Percentiles rank a stretch among this genome's conserved stretches.
Conservation (phyloP, 1,140 invertebrate species). For the Eupristina koningsbergeri region DNA sequence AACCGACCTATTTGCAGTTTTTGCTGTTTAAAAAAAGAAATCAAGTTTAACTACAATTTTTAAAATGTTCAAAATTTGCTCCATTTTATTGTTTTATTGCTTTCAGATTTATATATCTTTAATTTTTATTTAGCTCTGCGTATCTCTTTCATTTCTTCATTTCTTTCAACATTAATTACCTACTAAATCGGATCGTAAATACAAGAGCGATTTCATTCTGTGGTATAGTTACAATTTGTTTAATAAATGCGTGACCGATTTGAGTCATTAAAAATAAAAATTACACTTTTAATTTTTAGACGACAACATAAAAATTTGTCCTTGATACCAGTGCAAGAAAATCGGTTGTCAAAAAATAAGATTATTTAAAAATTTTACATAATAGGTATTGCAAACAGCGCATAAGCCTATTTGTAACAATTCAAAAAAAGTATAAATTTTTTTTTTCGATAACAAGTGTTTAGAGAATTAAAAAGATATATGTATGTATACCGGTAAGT, state of each 20-base stretch:
- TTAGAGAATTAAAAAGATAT: no score
- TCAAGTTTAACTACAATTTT: no score
- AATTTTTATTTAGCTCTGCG: no score
- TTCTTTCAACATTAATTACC: neutral
- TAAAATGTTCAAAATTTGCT: neutral
- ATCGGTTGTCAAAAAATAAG: neutral
- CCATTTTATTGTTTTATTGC: neutral
- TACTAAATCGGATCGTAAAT: neutral
- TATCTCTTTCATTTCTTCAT: no score
- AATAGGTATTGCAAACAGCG: no score
- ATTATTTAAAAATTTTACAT: no score
- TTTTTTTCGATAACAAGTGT: no score
- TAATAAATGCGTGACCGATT: neutral
- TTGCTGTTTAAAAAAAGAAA: neutral
- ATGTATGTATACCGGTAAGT: no score
- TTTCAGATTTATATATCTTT: neutral
- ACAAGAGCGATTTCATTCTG: neutral
- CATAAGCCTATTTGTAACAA: no score
- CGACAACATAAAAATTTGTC: neutral
- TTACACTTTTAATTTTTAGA: neutral
- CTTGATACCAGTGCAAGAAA: neutral
- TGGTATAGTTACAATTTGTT: neutral
- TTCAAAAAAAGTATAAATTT: no score
- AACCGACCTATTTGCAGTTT: neutral
- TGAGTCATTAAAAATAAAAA: neutral